Percentiles rank a stretch among this genome's conserved stretches.
Conservation (phyloP, 2,113 vertebrate genomes). For the Seriola rivoliana region DNA sequence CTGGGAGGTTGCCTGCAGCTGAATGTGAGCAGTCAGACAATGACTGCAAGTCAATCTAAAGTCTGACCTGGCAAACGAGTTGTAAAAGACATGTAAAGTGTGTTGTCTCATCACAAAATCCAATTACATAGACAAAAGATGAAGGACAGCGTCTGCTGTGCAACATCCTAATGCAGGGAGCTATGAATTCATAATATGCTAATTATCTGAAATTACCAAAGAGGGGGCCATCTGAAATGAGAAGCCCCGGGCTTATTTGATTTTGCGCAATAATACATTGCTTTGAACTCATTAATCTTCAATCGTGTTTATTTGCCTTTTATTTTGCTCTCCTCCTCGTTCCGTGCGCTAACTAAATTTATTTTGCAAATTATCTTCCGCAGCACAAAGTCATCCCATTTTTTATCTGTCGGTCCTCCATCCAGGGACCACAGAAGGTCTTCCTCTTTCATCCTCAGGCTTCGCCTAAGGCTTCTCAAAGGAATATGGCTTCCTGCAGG, state of each 20-base stretch:
- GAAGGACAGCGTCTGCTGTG: constrained; percentile 34
- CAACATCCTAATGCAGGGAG: constrained; percentile 14
- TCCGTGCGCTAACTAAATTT: constrained; percentile 5
- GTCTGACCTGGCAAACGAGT: constrained; percentile 4
- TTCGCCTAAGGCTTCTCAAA: constrained; percentile 38
- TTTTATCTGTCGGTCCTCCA: constrained; percentile 36
- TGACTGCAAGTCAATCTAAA: background rate
- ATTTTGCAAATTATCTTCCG: constrained; percentile 48
- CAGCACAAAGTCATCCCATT: background rate
- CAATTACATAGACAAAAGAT: constrained; percentile 49
- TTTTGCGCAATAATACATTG: constrained; percentile 48
- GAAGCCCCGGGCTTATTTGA: constrained; percentile 54
- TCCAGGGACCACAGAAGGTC: constrained; percentile 11
- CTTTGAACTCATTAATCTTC: constrained; percentile 56
- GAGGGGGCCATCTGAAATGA: constrained; percentile 41
- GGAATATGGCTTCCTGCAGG: constrained; percentile 35
- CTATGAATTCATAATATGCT: constrained; percentile 52
- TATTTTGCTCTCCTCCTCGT: constrained; percentile 40
- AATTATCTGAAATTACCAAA: constrained; percentile 62
- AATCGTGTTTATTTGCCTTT: constrained; percentile 51
- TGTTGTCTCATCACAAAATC: constrained; percentile 54
- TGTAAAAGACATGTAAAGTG: constrained; percentile 28
- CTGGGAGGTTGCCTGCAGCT: constrained; percentile 5
- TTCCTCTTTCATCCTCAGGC: constrained; percentile 39
- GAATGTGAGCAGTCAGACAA: constrained; percentile 20